Conservation (phyloP, 2,113 vertebrate genomes). For the Brachyhypopomus gauderio region DNA sequence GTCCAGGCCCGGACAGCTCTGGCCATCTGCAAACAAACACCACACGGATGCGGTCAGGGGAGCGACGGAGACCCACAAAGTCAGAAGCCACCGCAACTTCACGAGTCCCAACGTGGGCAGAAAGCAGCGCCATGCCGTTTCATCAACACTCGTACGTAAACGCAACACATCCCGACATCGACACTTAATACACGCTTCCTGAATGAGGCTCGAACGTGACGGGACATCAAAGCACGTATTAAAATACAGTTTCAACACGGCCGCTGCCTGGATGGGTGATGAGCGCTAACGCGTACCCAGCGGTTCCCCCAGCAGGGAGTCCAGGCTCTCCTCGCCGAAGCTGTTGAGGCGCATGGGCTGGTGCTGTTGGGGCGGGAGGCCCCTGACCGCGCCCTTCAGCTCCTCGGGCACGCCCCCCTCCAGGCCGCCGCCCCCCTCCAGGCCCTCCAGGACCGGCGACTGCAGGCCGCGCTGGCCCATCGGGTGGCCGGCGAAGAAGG, state of each 20-base stretch:
- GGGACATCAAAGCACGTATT: not conserved
- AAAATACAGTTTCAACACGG: not conserved
- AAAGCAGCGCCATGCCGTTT: too few relatives aligned
- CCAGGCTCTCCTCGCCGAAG: constrained; percentile 88
- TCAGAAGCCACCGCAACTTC: too few relatives aligned
- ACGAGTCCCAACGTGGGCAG: too few relatives aligned
- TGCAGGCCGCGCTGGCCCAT: constrained; percentile 82
- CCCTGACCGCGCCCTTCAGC: constrained; percentile 80
- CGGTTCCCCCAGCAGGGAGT: constrained; percentile 81
- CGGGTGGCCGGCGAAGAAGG: constrained; percentile 83
- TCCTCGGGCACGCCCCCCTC: constrained; percentile 80
- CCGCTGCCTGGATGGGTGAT: not conserved
- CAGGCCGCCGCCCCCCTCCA: constrained; percentile 74
- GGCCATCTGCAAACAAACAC: constrained; percentile 71
- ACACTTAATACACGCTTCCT: not conserved
- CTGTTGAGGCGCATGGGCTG: constrained; percentile 81
- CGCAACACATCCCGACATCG: not conserved
- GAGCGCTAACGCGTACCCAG: constrained; percentile 83
- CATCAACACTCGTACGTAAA: not conserved
- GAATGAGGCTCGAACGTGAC: not conserved
- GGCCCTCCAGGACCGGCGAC: constrained; percentile 83
- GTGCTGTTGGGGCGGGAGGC: constrained; percentile 73
- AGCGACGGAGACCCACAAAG: too few relatives aligned
- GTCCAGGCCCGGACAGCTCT: constrained; percentile 85
- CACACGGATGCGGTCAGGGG: not conserved